These are phyloP conservation scores for Lampris incognitus DNA, from an alignment of 2,113 vertebrate genomes.

Conservation along the genomic window DNA sequence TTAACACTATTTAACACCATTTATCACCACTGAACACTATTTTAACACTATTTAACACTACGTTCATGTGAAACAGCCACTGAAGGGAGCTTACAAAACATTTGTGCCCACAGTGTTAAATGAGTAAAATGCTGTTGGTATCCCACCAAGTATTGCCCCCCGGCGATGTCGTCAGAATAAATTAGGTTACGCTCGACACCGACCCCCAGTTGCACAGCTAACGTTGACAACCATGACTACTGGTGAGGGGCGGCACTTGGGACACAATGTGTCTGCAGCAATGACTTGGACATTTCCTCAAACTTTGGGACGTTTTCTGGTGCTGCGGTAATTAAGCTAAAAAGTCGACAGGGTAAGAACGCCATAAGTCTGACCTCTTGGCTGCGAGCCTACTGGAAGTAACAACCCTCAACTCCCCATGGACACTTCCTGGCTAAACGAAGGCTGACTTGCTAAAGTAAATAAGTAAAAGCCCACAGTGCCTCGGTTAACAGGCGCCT, in stretches of 20 bases:
- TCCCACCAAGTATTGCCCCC: slow-evolving; percentile 23
- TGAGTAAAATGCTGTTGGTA: slow-evolving; percentile 36
- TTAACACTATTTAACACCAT: too few species aligned
- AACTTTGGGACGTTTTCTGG: slow-evolving; percentile 27
- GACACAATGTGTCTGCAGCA: slow-evolving; percentile 55
- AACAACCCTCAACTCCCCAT: slow-evolving; percentile 41
- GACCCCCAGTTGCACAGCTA: slow-evolving; percentile 25
- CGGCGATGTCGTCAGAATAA: slow-evolving; percentile 39
- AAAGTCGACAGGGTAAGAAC: slow-evolving; percentile 57
- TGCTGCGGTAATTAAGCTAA: slow-evolving; percentile 54
- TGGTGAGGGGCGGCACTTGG: slow-evolving; percentile 24
- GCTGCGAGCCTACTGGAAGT: slow-evolving; percentile 29
- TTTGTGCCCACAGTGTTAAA: slow-evolving; percentile 36
- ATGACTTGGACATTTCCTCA: slow-evolving; percentile 18
- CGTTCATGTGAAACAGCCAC: background rate
- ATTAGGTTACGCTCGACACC: slow-evolving; percentile 47
- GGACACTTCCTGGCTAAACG: slow-evolving; percentile 38
- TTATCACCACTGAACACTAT: too few species aligned
- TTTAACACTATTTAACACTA: too few species aligned
- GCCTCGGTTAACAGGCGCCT: slow-evolving; percentile 16
- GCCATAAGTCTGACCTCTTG: slow-evolving; percentile 55
- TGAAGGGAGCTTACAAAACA: slow-evolving; percentile 14
- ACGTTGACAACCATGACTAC: slow-evolving; percentile 52
- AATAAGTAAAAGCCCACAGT: slow-evolving; percentile 44
- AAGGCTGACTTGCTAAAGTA: slow-evolving; percentile 26